Evolutionary conservation across 1,140 invertebrate genomes (phyloP).

Genomic region (Brachionus manjavacas): DNA sequence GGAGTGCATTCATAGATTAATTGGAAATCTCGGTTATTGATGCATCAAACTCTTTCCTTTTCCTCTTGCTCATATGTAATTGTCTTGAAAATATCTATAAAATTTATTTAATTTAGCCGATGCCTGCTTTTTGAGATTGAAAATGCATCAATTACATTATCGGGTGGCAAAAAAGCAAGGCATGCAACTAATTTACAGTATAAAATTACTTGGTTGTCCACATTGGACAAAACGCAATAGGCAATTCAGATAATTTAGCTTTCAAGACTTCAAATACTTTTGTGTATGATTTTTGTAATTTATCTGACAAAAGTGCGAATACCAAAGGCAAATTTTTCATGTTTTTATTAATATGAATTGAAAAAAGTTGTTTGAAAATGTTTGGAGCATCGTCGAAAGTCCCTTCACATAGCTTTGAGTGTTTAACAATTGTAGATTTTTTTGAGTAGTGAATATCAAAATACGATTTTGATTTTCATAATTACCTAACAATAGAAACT

Average conservation of each 20-base stretch:
- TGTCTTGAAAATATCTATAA: slow-evolving; percentile 19
- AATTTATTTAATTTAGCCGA: background rate
- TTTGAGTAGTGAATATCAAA: background rate
- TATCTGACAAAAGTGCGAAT: background rate
- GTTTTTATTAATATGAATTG: background rate
- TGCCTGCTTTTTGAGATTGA: background rate
- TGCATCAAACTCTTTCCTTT: background rate
- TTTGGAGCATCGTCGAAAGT: background rate
- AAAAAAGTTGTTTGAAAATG: background rate
- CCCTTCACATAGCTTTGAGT: background rate
- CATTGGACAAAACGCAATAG: background rate
- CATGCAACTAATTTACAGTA: background rate
- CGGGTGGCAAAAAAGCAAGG: background rate
- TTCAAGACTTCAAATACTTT: background rate
- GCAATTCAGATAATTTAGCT: background rate
- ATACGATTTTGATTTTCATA: background rate
- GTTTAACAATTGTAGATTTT: background rate
- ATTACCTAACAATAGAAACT: background rate
- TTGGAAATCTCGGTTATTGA: background rate
- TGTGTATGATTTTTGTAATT: background rate
- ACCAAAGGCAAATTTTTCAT: background rate
- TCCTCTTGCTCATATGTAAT: background rate
- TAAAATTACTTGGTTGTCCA: background rate
- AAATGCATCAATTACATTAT: background rate
- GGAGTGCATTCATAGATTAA: background rate